phyloP scores from a whole-genome alignment of 2,797 vertebrate genomes.

The Cottoperca gobio region DNA sequence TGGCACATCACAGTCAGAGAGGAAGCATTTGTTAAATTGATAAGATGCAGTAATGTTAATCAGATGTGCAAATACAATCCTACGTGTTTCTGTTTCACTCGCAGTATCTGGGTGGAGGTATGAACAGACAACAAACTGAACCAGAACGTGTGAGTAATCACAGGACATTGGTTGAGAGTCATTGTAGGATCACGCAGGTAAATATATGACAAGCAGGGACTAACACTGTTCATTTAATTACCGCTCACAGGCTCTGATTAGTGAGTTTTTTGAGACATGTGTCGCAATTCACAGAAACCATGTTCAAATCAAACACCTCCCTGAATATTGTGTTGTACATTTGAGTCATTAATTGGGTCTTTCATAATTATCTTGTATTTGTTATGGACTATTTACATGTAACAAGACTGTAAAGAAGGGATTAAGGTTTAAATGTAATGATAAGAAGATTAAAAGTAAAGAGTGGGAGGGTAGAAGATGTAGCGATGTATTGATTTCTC shows the following conservation, averaged over 20 bases:
- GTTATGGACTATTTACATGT: constrained; percentile 16
- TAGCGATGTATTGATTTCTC: neutral
- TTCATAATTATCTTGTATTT: constrained; percentile 25
- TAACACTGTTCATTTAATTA: neutral
- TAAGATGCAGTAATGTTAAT: constrained; percentile 64
- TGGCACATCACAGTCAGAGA: constrained; percentile 49
- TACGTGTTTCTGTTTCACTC: constrained; percentile 36
- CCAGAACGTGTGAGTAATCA: constrained; percentile 24
- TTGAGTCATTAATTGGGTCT: constrained; percentile 7
- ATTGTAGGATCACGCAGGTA: neutral
- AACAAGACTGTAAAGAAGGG: neutral
- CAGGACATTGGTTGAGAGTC: constrained; percentile 32
- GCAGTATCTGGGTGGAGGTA: constrained; percentile 18
- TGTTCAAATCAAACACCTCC: neutral
- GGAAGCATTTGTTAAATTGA: constrained; percentile 50
- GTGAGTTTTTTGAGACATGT: neutral
- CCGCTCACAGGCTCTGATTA: neutral
- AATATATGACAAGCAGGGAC: neutral
- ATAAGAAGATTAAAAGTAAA: constrained; percentile 18
- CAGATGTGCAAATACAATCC: constrained; percentile 52
- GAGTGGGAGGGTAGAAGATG: neutral
- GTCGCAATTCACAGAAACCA: neutral
- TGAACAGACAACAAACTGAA: constrained; percentile 23
- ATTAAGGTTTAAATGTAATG: constrained; percentile 15
- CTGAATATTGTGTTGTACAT: neutral